These are phyloP conservation scores for Kradibia gibbosae DNA, from an alignment of 1,140 invertebrate genomes.

Conservation along the genomic window DNA sequence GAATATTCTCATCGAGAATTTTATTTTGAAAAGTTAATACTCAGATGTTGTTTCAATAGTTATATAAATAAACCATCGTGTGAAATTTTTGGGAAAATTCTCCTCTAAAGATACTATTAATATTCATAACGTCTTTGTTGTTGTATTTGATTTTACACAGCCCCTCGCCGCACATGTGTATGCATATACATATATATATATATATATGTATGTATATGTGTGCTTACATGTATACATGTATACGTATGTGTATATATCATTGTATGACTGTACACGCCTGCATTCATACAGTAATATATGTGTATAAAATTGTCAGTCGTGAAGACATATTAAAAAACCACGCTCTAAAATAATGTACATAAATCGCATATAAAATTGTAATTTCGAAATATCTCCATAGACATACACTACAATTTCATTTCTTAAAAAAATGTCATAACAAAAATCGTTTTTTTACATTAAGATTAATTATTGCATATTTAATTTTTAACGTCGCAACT, in stretches of 20 bases:
- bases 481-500: conserved; percentile 47
- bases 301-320: conserved; percentile 13
- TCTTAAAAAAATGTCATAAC: conserved; percentile 65
- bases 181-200: no score
- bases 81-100: conserved; percentile 45
- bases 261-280: no score
- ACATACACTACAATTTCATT: conserved; percentile 64
- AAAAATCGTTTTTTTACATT: conserved; percentile 61
- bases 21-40: conserved; percentile 9
- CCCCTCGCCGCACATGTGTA: no score
- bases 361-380: no score
- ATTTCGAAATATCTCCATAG: conserved; percentile 64
- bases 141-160: no score
- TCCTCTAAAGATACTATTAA: conserved; percentile 24
- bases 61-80: not conserved
- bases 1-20: conserved; percentile 12
- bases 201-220: conserved; percentile 12
- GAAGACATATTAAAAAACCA: conserved; percentile 54
- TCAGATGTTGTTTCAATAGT: conserved; percentile 20
- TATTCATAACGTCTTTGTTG: conserved; percentile 28
- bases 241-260: conserved; percentile 33
- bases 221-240: conserved; percentile 27
- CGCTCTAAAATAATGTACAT: conserved; percentile 61
- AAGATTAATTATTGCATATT: conserved; percentile 65
- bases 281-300: no score